These are phyloP conservation scores for Caenorhabditis sulstoni DNA, from an alignment of 2,888 invertebrate species.

Conservation along the genomic window DNA sequence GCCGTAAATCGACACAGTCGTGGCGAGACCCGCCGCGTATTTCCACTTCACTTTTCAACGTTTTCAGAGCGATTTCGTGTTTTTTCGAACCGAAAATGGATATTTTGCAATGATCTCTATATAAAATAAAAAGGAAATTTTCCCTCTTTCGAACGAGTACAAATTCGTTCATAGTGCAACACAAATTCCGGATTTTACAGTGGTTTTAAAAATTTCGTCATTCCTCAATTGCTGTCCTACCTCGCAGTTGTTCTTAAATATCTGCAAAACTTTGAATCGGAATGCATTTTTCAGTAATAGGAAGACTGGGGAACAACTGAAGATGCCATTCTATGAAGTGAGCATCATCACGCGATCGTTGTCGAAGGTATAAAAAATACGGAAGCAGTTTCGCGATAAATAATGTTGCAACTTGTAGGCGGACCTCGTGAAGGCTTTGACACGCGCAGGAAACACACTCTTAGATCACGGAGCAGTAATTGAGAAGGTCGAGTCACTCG, in stretches of 20 bases:
- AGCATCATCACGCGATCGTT: slow-evolving; percentile 75
- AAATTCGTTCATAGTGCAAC: too few relatives aligned
- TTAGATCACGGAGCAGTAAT: slow-evolving; percentile 79
- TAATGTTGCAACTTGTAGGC: slow-evolving; percentile 54
- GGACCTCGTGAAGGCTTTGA: slow-evolving; percentile 73
- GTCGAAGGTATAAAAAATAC: slow-evolving; percentile 68
- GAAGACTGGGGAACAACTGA: background rate
- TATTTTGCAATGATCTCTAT: background rate
- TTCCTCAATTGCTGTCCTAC: slow-evolving; percentile 11
- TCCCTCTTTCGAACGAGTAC: slow-evolving; percentile 5
- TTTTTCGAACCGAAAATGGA: background rate
- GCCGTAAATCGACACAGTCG: slow-evolving; percentile 45
- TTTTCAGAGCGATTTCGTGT: background rate
- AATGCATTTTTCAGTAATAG: background rate
- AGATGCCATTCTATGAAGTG: slow-evolving; percentile 78
- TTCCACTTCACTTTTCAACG: slow-evolving; percentile 18
- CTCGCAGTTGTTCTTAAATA: too few relatives aligned
- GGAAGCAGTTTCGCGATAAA: too few relatives aligned
- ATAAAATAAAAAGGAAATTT: background rate
- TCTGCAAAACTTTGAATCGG: background rate
- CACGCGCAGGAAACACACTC: slow-evolving; percentile 74
- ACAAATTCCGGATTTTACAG: too few relatives aligned
- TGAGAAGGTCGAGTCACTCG: slow-evolving; percentile 75
- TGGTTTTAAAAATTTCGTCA: background rate
- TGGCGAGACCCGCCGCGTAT: slow-evolving; percentile 49